Base-by-base conservation (phyloP, 1,140 invertebrate genomes). In the Episyrphus balteatus region DNA sequence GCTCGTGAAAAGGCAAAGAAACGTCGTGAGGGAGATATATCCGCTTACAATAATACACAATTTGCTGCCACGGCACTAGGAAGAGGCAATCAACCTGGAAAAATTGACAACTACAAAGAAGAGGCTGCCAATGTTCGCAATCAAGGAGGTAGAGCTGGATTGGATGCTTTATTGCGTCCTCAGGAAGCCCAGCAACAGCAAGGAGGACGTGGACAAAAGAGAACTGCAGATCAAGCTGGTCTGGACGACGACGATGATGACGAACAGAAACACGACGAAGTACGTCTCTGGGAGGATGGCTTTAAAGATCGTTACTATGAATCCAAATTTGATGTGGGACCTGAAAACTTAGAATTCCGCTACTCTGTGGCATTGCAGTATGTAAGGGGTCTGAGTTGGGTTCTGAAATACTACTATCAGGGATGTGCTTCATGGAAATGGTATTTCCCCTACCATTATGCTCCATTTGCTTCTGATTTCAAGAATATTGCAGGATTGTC, bases 391-490 rank as follows among this genome's bases (percentile, higher is more conserved):
- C 73, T 99, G 10, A 97, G 92, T 71, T 99, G 97, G 97, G 96
- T 99, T 8, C 73, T 99, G 13, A 81, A 86, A 48, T 99, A 99
- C 72, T 99, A 98, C 72, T 98, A 98, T 75, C 95, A 98, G 80
- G 97, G 97, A 38, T 99, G 96, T 73, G 87, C 92, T 17, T 97
- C 92, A 3, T 99, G 97, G 97, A 92, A 96, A 70, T 99, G 97
- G 97, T 99, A 97, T 73, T 99, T 93, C 71, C 97, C 97, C 0
- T 99, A 95, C 69, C 96, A 99, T 72, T 99, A 99, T 77, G 96
- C 97, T 3, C 96, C 96, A n/a, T 99, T 99, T 75, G 96, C 97
- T 5, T 98, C 94, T 2, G 96, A 99, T 74, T 99, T 99, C 71
- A 77, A 92, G 18, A 91, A 97, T 62, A 88, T 99, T 34, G 80